Base-by-base conservation (phyloP, 2,888 invertebrate species). In the Hydrotaea cyrtoneurina region DNA sequence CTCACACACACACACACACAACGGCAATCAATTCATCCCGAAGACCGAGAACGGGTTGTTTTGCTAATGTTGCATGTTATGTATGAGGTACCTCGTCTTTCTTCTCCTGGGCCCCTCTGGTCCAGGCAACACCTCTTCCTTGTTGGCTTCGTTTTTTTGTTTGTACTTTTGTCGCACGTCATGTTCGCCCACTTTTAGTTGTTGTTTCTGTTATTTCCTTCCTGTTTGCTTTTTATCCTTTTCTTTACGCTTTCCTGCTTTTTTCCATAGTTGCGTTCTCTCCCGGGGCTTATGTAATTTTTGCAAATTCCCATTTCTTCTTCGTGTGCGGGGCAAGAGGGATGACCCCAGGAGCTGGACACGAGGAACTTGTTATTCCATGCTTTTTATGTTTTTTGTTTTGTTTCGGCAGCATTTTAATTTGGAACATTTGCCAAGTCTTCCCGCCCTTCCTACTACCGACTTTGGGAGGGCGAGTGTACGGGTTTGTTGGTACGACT, bases 121-220 rank as follows among this genome's bases (percentile, higher is more conserved):
- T 50, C 50, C n/a, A n/a, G 13, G 50, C n/a, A 43, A 43, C 15
- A 7, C 43, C 10, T 2, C 43, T 10, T 31, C 31, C 13, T 39
- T 39, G 39, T 36, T 59, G 59, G 31, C 13, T 31, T 62, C 1
- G 11, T 76, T 11, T 50, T 69, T 0, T 55, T 72, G 19, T 21
- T 50, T 31, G 31, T 31, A 7, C 31, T 31, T 57, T 77, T 69
- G 74, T 36, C 78, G 73, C 80, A 53, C 77, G 59, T 74, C 76
- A 76, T 81, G 72, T 78, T 81, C 84, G 84, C 81, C 84, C 81
- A 84, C 81, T 81, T 84, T 84, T 59, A 53, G 76, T 74, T 57
- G 50, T 78, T 59, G 78, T 76, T 80, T 69, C 80, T 57, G 77
- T 83, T 79, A 66, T 74, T 80, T 79, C 69, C 15, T 23, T 1